Evolutionary conservation across 2,797 vertebrate genomes (phyloP).

Genomic region (Phaenicophaeus curvirostris): DNA sequence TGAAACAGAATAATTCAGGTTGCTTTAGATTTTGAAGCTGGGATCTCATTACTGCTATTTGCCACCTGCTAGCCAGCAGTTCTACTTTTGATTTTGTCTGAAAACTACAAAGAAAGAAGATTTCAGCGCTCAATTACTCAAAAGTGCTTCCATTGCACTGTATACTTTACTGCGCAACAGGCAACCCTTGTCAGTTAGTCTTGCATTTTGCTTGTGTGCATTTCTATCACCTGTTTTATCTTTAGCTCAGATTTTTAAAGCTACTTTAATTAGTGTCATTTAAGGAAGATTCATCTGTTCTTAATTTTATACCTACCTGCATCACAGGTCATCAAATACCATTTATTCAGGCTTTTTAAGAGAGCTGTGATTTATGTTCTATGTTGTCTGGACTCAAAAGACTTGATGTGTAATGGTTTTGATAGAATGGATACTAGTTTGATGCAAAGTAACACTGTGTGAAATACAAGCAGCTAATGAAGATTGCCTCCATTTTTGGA

Average conservation of each 20-base stretch:
- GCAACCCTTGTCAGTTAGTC: neutral
- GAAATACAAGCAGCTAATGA: neutral
- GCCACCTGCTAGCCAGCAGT: neutral
- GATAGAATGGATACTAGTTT: neutral
- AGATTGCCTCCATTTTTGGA: neutral
- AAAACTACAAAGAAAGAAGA: neutral
- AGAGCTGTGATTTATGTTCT: neutral
- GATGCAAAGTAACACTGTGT: neutral
- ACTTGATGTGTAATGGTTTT: neutral
- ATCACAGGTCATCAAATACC: neutral
- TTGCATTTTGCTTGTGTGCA: neutral
- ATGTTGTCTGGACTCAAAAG: neutral
- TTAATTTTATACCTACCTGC: neutral
- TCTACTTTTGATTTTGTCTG: neutral
- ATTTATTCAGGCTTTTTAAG: neutral
- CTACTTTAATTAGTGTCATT: neutral
- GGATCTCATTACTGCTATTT: neutral
- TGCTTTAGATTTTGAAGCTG: neutral
- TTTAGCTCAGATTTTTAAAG: neutral
- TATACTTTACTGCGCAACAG: neutral
- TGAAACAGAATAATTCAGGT: neutral
- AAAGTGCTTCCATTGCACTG: neutral
- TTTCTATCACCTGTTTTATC: neutral
- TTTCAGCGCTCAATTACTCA: neutral
- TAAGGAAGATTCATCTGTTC: neutral